Conservation (phyloP, 2,113 vertebrate genomes). For the Pholis gunnellus region DNA sequence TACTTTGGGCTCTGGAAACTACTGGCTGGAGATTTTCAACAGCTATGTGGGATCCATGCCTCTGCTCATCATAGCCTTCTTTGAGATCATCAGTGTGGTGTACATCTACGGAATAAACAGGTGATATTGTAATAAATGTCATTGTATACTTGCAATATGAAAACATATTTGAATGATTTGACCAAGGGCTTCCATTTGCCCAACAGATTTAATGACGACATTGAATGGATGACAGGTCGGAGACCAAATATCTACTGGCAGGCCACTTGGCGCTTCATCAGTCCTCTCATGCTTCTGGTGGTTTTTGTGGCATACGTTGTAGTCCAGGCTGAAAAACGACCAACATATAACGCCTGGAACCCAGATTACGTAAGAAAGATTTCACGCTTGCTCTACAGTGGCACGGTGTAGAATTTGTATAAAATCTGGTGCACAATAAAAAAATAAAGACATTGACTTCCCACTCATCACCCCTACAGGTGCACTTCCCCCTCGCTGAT, state of each 20-base stretch:
- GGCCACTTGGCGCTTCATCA: conserved; percentile 83
- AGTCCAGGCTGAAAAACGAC: conserved; percentile 65
- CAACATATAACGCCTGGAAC: conserved; percentile 86
- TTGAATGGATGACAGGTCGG: conserved; percentile 86
- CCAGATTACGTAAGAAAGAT: conserved; percentile 82
- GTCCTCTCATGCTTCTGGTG: conserved; percentile 86
- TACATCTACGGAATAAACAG: conserved; percentile 87
- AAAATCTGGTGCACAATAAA: background rate
- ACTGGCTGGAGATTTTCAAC: conserved; percentile 92
- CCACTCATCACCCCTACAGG: conserved; percentile 69
- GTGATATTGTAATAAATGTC: conserved; percentile 65
- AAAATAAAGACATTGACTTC: conserved; percentile 8
- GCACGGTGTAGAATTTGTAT: background rate
- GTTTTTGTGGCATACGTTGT: conserved; percentile 84
- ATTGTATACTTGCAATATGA: background rate
- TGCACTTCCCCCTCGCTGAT: conserved; percentile 82
- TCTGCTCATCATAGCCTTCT: conserved; percentile 87
- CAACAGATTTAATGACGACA: conserved; percentile 87
- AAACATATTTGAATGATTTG: background rate
- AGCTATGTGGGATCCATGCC: conserved; percentile 83
- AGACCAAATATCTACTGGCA: conserved; percentile 87
- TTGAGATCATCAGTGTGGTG: conserved; percentile 83
- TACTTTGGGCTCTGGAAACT: conserved; percentile 87
- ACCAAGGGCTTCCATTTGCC: background rate
- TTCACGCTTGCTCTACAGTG: background rate